These are phyloP conservation scores for Agrochola macilenta DNA, from an alignment of 2,888 invertebrate genomes.

Conservation along the genomic window DNA sequence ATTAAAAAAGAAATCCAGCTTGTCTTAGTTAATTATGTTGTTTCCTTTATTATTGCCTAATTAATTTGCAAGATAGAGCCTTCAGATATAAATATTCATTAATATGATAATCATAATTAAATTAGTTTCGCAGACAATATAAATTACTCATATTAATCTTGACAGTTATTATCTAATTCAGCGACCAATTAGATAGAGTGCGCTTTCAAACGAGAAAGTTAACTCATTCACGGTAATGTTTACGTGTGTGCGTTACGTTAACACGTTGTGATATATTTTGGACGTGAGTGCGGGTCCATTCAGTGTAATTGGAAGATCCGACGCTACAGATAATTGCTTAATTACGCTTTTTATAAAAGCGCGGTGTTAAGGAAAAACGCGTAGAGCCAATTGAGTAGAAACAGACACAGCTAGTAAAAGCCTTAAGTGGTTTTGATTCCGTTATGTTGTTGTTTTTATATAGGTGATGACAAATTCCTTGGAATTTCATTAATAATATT, in stretches of 20 bases:
- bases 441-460: constrained; percentile 8
- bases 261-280: constrained; percentile 50
- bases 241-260: constrained; percentile 54
- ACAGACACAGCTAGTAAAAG: background rate
- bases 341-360: constrained; percentile 50
- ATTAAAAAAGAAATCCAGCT: too few species aligned
- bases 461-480: background rate
- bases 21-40: constrained; percentile 27
- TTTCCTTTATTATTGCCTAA: constrained; percentile 39
- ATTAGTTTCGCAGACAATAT: constrained; percentile 53
- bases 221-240: constrained; percentile 57
- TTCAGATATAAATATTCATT: constrained; percentile 55
- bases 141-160: constrained; percentile 55
- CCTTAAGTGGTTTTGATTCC: constrained; percentile 4
- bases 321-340: constrained; percentile 63
- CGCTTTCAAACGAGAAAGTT: constrained; percentile 62
- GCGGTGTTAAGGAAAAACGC: constrained; percentile 24
- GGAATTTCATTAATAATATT: background rate
- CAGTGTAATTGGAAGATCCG: constrained; percentile 63
- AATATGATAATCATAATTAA: constrained; percentile 47
- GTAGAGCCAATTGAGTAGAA: constrained; percentile 16
- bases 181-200: constrained; percentile 56
- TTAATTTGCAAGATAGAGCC: constrained; percentile 31
- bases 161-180: constrained; percentile 63
- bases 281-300: constrained; percentile 62